phyloP scores from a whole-genome alignment of 2,797 vertebrate genomes.

The Diplodus sargus region DNA sequence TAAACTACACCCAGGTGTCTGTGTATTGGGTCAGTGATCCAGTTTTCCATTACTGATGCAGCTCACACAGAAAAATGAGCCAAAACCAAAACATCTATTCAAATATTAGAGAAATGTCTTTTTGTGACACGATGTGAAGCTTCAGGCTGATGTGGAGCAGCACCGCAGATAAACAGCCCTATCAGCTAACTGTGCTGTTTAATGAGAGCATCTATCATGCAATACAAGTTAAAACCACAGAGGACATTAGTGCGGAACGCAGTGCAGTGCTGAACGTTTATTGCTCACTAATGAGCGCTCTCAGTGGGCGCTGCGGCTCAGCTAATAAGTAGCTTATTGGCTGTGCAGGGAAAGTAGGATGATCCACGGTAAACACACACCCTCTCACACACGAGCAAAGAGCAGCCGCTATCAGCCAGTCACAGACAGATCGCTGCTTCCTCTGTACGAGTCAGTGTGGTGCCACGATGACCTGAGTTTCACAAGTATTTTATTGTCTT shows the following conservation, averaged over 20 bases:
- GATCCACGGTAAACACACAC: constrained; percentile 22
- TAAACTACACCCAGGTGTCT: background rate
- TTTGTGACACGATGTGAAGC: background rate
- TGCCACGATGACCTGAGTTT: background rate
- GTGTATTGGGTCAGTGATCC: background rate
- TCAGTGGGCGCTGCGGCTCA: background rate
- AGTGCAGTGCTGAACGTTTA: background rate
- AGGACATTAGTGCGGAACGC: accelerated
- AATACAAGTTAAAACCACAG: background rate
- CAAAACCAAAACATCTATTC: background rate
- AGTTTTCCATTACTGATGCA: background rate
- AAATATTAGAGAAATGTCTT: background rate
- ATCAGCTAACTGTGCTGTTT: background rate
- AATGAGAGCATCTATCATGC: background rate
- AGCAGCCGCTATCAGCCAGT: background rate
- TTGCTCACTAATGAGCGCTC: background rate
- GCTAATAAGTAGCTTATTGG: constrained; percentile 53
- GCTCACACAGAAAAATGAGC: too few relatives aligned
- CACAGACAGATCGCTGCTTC: background rate
- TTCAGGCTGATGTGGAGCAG: background rate
- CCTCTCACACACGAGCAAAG: background rate
- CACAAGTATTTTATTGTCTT: background rate
- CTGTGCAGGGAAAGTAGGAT: constrained; percentile 27
- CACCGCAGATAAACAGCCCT: background rate
- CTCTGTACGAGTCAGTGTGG: background rate